Evolutionary conservation across 1,140 invertebrate genomes (phyloP), one percentile per base, ranked within the genome.

Genomic region (Drosophila dunni): DNA sequence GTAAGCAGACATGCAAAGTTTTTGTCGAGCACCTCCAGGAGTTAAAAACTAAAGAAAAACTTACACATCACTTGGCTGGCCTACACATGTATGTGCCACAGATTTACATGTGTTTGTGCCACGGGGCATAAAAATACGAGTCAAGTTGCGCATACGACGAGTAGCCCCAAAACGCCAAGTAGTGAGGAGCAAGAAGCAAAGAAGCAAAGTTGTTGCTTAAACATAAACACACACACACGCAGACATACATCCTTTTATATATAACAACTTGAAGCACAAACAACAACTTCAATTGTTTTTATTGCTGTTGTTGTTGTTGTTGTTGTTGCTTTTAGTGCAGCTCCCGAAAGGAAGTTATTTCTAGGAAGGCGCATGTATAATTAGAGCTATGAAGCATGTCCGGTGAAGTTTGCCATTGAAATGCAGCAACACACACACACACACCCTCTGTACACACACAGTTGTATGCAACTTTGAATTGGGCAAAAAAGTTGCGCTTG

Each of bases 341-440:
- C 79, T 45, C 66, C 66, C 60, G 48, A 38, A 45, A 81, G 83
- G 83, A 88, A 86, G 83, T 78, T 68, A 80, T 57, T 86, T 75
- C 80, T 45, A 73, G 84, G 81, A 89, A 89, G 84, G 85, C 78
- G 84, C 78, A 89, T 89, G 84, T 89, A 89, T 89, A 89, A 89
- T 89, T 89, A 89, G 84, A 89, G 85, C 84, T 89, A 89, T 89
- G 84, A 89, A 89, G 84, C 84, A 89, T 89, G 84, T 89, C 84
- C 84, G 84, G 84, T 89, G 80, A 89, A 89, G 84, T 89, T 89
- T 83, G 84, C 80, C 84, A 89, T 89, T 89, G 88, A 89, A 89
- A 89, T 89, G 81, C 69, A 71, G 64, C 80, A 82, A 70, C 66
- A 80, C 69, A 38, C 33, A 40, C 1, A 24, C 33, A 50, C 61